Base-by-base conservation (phyloP, 2,113 vertebrate species). In the Indicator maculatus region DNA sequence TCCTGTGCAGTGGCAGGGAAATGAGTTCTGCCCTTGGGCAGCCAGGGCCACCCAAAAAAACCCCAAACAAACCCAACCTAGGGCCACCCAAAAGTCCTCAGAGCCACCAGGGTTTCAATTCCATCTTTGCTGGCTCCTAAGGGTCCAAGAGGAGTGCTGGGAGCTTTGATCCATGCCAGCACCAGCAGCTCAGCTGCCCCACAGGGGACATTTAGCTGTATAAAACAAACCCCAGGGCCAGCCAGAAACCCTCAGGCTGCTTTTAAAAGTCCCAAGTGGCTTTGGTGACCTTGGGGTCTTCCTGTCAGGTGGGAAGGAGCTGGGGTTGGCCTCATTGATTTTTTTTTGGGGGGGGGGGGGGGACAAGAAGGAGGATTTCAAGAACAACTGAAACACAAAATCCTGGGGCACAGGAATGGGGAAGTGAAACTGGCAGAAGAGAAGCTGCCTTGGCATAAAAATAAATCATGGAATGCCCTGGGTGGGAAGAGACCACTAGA, bases 341-440 rank as follows among this genome's bases (percentile, higher is more conserved):
- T 33, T 59, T 13, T 59, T 66, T 36, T 13, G 36, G 36, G 36
- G 36, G 36, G 8, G 36, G 36, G 36, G 36, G 8, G 36, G 36
- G 36, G 16, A 24, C 30, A 16, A 33, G 53, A 59, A n/a, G 5
- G 15, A 21, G 8, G 4, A 6, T 65, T 76, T 45, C 50, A 30
- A 60, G 50, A 5, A 28, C 24, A 77, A 36, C 15, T 3, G 1
- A 53, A 83, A 81, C 3, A 7, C 30, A 52, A 63, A 52, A 58
- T 39, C 28, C 13, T 36, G 5, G 0, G 26, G n/a, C 1, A 1
- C 9, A 9, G 69, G 55, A 47, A 55, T 0, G 7, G 20, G 65
- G 82, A 78, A 87, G 65, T 24, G 77, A 84, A 86, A 94, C 33
- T 2, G 5, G 11, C 30, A 15, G 30, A 41, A 52, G 5, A 44